These are phyloP conservation scores for Propsilocerus akamusi DNA, from an alignment of 1,140 invertebrate species.

Conservation along the genomic window DNA sequence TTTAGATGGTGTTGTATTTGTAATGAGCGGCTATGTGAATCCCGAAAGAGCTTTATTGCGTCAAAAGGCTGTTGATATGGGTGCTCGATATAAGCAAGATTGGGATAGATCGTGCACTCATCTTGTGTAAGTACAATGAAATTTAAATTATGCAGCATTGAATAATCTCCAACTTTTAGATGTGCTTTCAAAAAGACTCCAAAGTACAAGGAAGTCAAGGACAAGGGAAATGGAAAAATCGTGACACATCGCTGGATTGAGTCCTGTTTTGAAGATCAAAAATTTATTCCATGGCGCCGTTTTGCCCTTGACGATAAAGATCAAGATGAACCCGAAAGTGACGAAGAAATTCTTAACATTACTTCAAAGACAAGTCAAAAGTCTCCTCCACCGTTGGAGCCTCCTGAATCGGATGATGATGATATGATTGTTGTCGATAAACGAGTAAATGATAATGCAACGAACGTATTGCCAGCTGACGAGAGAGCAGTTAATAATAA, in stretches of 20 bases:
- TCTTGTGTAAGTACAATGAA: constrained; percentile 53
- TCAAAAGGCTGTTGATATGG: constrained; percentile 51
- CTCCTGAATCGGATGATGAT: neutral
- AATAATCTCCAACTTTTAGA: constrained; percentile 25
- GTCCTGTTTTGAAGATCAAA: constrained; percentile 39
- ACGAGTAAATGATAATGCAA: neutral
- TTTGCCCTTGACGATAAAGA: constrained; percentile 33
- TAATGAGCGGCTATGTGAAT: constrained; percentile 73
- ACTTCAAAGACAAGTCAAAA: too few relatives aligned
- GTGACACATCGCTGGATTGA: constrained; percentile 60
- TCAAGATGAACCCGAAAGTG: constrained; percentile 24
- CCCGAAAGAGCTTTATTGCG: constrained; percentile 49
- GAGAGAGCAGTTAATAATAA: too few relatives aligned
- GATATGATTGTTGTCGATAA: neutral
- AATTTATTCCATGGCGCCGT: constrained; percentile 51
- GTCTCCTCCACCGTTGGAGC: neutral
- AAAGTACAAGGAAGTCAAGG: constrained; percentile 59
- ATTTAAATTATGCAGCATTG: neutral
- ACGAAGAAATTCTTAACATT: constrained; percentile 30
- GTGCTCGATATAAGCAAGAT: constrained; percentile 57
- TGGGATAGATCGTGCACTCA: constrained; percentile 61
- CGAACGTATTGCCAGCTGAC: too few relatives aligned
- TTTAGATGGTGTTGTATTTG: constrained; percentile 49
- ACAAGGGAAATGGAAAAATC: constrained; percentile 45
- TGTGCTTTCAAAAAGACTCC: constrained; percentile 81